Base-by-base conservation (phyloP, 2,113 vertebrate genomes). In the Solenodon paradoxus region DNA sequence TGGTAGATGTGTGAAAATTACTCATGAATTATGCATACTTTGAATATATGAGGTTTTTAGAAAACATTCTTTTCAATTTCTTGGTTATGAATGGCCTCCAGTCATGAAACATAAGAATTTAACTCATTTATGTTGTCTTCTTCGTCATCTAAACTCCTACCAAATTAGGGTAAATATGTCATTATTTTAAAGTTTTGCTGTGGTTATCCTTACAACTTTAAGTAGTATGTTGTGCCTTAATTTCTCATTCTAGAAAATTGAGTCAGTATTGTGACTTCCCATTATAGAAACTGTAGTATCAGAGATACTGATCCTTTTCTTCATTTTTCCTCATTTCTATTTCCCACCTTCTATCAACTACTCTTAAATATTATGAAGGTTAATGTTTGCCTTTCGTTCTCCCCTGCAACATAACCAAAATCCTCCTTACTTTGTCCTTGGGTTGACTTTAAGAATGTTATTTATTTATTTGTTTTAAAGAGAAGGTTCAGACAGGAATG, bases 161-260 rank as follows among this genome's bases (percentile, higher is more conserved):
- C 10, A 61, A 26, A 49, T 77, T 68, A 45, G 28, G 71, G 26
- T 55, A 61, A 9, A 71, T 72, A 45, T 9, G 12, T 80, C 59
- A 84, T 53, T 51, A 89, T 92, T 83, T 92, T 90, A 30, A 92
- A 75, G 45, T 83, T 94, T 53, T 92, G 8, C 47, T 68, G 7
- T 90, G 55, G 24, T 68, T 47, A 90, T 3, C 22, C 17, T 30
- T 88, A 20, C 57, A 88, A 95, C 55, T 90, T 84, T n/a, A 94
- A 91, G 82, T 28, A 71, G 45, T 51, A 78, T 12, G 17, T 12
- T 69, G 94, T 15, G 45, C 57, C 32, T 92, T 71, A 90, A 45
- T 78, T n/a, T n/a, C n/a, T n/a, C n/a, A n/a, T n/a, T n/a, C n/a
- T n/a, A n/a, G n/a, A n/a, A n/a, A n/a, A n/a, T 74, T 57, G 13